Base-by-base conservation (phyloP, 2,797 vertebrate species). In the Hafferia zeledoni region DNA sequence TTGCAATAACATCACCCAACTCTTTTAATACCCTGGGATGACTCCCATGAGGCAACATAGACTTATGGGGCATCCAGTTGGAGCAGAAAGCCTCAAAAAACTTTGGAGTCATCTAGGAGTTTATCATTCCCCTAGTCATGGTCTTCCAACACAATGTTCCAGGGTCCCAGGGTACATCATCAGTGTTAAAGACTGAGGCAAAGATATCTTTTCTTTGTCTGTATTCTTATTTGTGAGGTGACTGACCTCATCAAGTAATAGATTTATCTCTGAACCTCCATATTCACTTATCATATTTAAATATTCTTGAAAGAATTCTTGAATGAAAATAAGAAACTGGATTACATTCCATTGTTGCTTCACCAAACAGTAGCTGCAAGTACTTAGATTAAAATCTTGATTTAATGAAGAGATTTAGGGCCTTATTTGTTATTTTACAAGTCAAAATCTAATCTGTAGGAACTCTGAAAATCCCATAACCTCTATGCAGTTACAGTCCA, bases 131-230 rank as follows among this genome's bases (percentile, higher is more conserved):
- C 2, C 3, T 16, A 28, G 9, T 46, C 17, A 37, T 2, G 25
- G 5, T 17, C 43, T 80, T 84, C 13, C 60, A 56, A 35, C 24
- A 37, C 27, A 80, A 50, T 12, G 13, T 47, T 69, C 28, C 1
- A 0, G 5, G 1, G 0, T 4, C 22, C 30, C 28, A 80, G n/a
- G 7, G 5, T 28, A n/a, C 17, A 18, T 52, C 27, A n/a, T 4
- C 5, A 2, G 4, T 47, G 12, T 64, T 89, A 70, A 56, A 90
- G 7, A 49, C 10, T 47, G 27, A 74, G 27, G 24, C 3, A 9
- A 77, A 2, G 2, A 4, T 17, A 30, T 17, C 17, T 59, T 33
- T 49, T 10, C 56, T 69, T 53, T 59, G 14, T 37, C 17, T 64
- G 31, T 5, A 0, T 37, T 28, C 14, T 57, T 68, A 55, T 37